A percentile compares a stretch with the other conserved stretches of the same genome.
Conservation (phyloP, 2,797 vertebrate genomes). For the Lithobates sylvaticus region DNA sequence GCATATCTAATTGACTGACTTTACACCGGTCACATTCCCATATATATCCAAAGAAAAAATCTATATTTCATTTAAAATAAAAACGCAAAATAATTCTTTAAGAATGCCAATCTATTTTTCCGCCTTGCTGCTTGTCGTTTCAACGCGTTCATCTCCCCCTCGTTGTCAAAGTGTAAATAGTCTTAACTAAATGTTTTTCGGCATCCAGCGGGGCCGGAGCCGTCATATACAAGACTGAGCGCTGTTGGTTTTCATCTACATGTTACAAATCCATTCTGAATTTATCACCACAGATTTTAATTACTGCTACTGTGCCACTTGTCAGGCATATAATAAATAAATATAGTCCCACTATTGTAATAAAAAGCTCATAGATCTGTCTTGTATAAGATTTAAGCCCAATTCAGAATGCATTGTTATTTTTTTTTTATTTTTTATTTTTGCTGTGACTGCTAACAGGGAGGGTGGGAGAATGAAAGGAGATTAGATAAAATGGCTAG, state of each 20-base stretch:
- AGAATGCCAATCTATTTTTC: neutral
- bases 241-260: conserved; percentile 24
- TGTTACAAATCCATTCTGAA: conserved; percentile 18
- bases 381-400: conserved; percentile 37
- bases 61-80: neutral
- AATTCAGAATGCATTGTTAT: conserved; percentile 25
- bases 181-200: conserved; percentile 42
- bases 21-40: no score
- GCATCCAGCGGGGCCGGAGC: conserved; percentile 12
- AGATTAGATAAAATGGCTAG: conserved; percentile 18
- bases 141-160: conserved; percentile 1
- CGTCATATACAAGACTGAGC: conserved; percentile 12
- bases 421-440: neutral
- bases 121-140: neutral
- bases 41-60: no score
- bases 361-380: conserved; percentile 33
- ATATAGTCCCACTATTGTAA: conserved; percentile 40
- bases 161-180: conserved; percentile 11
- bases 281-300: conserved; percentile 54
- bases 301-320: conserved; percentile 36
- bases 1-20: no score
- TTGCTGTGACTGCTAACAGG: conserved; percentile 12
- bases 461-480: conserved; percentile 2
- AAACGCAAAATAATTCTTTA: neutral
- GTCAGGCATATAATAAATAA: conserved; percentile 52